These are phyloP conservation scores for Crotophaga sulcirostris DNA, from an alignment of 2,113 vertebrate species.

Conservation along the genomic window DNA sequence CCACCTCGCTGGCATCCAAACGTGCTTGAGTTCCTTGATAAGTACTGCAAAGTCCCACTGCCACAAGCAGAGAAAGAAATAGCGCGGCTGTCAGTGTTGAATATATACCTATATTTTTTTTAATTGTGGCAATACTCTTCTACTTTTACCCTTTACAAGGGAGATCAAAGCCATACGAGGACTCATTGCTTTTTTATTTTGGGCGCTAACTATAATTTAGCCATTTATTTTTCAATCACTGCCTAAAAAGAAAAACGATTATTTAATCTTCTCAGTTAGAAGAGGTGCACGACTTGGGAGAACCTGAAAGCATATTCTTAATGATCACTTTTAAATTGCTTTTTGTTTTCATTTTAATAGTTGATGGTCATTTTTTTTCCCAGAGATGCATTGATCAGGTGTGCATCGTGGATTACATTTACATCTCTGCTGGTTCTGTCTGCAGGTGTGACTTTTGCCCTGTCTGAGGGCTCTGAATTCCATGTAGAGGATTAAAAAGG, in stretches of 20 bases:
- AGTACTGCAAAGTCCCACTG: conserved; percentile 83
- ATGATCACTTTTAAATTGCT: conserved; percentile 26
- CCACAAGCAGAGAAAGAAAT: conserved; percentile 93
- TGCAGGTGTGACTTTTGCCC: conserved; percentile 27
- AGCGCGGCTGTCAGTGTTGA: conserved; percentile 69
- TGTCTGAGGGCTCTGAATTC: conserved; percentile 35
- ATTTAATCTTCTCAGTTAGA: conserved; percentile 44
- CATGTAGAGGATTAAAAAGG: conserved; percentile 14
- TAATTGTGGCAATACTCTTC: conserved; percentile 82
- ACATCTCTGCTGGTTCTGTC: neutral
- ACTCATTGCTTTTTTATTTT: conserved; percentile 77
- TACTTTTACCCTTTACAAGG: conserved; percentile 88
- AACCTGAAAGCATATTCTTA: conserved; percentile 58
- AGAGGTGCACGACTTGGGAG: conserved; percentile 55
- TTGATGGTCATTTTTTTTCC: neutral
- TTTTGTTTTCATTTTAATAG: conserved; percentile 17
- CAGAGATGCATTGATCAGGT: conserved; percentile 19
- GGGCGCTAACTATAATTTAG: conserved; percentile 54
- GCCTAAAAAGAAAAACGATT: conserved; percentile 25
- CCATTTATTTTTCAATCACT: conserved; percentile 67
- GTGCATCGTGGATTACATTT: conserved; percentile 31
- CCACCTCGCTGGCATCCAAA: conserved; percentile 94
- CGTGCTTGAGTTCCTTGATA: conserved; percentile 88
- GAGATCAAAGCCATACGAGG: conserved; percentile 99
- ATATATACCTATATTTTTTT: conserved; percentile 75